Evolutionary conservation across 2,113 vertebrate genomes (phyloP), one percentile per base, ranked within the genome.

Genomic region (Scalopus aquaticus): DNA sequence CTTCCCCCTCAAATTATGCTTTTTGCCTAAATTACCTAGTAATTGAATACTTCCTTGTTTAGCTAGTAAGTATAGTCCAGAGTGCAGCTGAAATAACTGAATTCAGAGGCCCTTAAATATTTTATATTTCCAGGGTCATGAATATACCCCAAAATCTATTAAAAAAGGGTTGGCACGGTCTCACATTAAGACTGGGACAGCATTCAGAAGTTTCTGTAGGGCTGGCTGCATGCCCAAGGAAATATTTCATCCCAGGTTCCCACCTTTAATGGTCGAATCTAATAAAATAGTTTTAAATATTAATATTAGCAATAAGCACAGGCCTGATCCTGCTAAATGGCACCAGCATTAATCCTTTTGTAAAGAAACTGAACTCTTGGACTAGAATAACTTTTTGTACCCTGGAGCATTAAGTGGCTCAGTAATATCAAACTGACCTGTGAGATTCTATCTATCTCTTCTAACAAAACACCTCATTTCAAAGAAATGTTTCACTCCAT

Each of bases 231-330:
- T 39, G 46, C 39, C 74, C 58, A 67, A 37, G 62, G 37, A 90
- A 87, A 65, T 83, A 89, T 60, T 93, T 60, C 51, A 88, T 77
- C 42, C 89, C 35, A 58, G 58, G 2, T 89, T 65, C 76, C 37
- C 35, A 82, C 42, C 11, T 11, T 88, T 65, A 54, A 64, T 74
- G 28, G 44, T 91, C 69, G 42, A 28, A 76, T 64, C 56, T 85
- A 96, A 88, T 94, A 56, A 88, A 92, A 62, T 88, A 83, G 22
- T 91, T 95, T 97, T 49, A 91, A 96, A 94, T 94, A 93, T 93
- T 90, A 77, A 72, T 90, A 73, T 96, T 86, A 82, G 73, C 42
- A 90, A 37, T 88, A 87, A 97, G 77, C 51, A 73, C n/a, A 93
- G 46, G 44, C 44, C 35, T 39, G 12, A 60, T 79, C 42, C 64